Evolutionary conservation across 2,113 vertebrate species (phyloP).

Genomic region (Syngnathoides biaculeatus): DNA sequence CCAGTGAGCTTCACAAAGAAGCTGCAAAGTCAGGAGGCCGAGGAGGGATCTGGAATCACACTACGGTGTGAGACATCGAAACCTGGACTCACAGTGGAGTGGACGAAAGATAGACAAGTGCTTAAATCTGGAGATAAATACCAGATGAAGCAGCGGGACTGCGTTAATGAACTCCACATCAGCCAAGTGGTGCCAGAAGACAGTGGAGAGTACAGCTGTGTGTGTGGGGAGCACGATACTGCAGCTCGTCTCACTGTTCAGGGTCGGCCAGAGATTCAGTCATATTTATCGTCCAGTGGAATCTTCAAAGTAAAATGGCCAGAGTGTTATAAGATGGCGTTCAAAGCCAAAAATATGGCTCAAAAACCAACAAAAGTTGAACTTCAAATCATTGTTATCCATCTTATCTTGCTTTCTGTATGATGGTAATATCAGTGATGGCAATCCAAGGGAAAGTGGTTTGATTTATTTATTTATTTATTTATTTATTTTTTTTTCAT

Average conservation of each 20-base stretch:
- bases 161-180: conserved; percentile 64
- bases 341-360: not conserved
- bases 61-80: conserved; percentile 78
- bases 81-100: conserved; percentile 70
- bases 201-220: conserved; percentile 69
- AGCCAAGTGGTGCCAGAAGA: conserved; percentile 40
- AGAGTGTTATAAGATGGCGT: no score
- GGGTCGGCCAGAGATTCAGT: conserved; percentile 21
- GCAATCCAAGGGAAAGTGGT: no score
- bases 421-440: no score
- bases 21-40: conserved; percentile 67
- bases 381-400: no score
- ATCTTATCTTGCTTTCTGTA: no score
- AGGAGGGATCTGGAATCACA: conserved; percentile 67
- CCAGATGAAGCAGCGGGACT: conserved; percentile 61
- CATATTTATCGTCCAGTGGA: not conserved
- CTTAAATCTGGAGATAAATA: conserved; percentile 75
- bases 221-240: conserved; percentile 70
- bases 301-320: no score
- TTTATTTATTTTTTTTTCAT: no score
- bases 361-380: no score
- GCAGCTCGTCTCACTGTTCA: conserved; percentile 61
- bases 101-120: conserved; percentile 63
- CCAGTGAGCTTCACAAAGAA: conserved; percentile 52
- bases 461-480: no score